These are phyloP conservation scores for Campaea margaritaria DNA, from an alignment of 2,888 invertebrate species.

Conservation along the genomic window DNA sequence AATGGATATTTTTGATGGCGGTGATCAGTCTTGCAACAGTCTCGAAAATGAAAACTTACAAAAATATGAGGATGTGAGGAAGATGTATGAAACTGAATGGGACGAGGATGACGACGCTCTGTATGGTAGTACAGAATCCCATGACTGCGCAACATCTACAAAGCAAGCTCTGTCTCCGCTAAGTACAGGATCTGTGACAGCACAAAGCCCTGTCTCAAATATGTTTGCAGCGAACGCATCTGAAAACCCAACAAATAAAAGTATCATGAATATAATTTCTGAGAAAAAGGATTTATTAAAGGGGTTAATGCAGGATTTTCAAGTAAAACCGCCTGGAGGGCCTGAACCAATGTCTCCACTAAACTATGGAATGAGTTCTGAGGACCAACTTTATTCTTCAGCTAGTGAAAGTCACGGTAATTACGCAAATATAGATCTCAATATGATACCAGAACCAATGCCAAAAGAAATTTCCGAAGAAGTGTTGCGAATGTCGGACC, in stretches of 20 bases:
- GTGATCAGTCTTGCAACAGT: constrained; percentile 50
- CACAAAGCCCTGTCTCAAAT: constrained; percentile 58
- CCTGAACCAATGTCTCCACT: constrained; percentile 45
- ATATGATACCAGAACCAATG: constrained; percentile 46
- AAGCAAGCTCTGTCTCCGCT: constrained; percentile 44
- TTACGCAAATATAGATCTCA: constrained; percentile 29
- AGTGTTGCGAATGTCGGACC: constrained; percentile 49
- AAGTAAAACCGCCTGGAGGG: constrained; percentile 46
- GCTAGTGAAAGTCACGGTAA: constrained; percentile 25
- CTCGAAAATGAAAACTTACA: constrained; percentile 59
- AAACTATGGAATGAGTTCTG: constrained; percentile 31
- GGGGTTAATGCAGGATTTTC: constrained; percentile 63
- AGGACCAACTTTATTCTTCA: constrained; percentile 28
- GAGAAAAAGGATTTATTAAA: constrained; percentile 65
- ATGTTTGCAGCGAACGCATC: constrained; percentile 50
- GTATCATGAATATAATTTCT: constrained; percentile 53
- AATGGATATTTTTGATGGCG: constrained; percentile 73
- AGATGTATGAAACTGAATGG: constrained; percentile 70
- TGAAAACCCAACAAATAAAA: constrained; percentile 34
- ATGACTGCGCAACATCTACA: constrained; percentile 57
- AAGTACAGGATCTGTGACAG: constrained; percentile 42
- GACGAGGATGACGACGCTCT: constrained; percentile 81
- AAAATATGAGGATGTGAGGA: constrained; percentile 58
- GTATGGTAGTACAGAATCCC: constrained; percentile 64
- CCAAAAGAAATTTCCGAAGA: constrained; percentile 58